Evolutionary conservation across 2,888 invertebrate genomes (phyloP), one percentile per base, ranked within the genome.

Genomic region (Branchipolynoe longqiensis): DNA sequence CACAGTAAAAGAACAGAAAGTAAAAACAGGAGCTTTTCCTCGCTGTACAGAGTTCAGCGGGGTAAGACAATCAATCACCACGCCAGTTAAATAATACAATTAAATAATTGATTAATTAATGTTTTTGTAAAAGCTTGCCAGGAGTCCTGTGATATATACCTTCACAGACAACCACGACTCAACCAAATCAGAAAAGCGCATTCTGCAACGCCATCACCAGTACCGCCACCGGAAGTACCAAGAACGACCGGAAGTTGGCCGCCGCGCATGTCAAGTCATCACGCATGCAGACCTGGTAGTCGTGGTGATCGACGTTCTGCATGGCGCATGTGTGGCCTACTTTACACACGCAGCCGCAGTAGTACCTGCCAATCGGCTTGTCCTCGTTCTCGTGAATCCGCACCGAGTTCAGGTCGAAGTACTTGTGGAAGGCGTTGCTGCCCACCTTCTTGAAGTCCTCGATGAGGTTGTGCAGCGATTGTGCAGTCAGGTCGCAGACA

Each of bases 401-500:
- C 41, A 85, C 85, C n/a, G 85, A 74, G 64, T 74, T 78, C 36
- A 78, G 25, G 33, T 69, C 83, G 36, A 85, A 62, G 78, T 86
- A 86, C 28, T 62, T 38, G 59, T 86, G 83, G 85, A 86, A 86
- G 28, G 69, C n/a, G 40, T 73, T 40, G 38, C 83, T 85, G 59
- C 41, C 83, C 25, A 25, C 36, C 33, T 40, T 14, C 14, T 59
- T 59, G n/a, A 86, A 78, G 1, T 59, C 36, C 58, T 58, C 54
- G 36, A 48, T 31, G 0, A 85, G 62, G 6, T 18, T 12, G 36
- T 83, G 74, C 25, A 86, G 59, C 8, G 58, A 33, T 6, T 41
- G 48, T 8, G 86, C 33, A 25, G 25, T 58, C 40, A 85, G 36
- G 83, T 86, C 58, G n/a, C 56, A 38, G 1, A 85, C 48, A 8